Evolutionary conservation across 2,113 vertebrate species (phyloP).

Genomic region (Python bivittatus): DNA sequence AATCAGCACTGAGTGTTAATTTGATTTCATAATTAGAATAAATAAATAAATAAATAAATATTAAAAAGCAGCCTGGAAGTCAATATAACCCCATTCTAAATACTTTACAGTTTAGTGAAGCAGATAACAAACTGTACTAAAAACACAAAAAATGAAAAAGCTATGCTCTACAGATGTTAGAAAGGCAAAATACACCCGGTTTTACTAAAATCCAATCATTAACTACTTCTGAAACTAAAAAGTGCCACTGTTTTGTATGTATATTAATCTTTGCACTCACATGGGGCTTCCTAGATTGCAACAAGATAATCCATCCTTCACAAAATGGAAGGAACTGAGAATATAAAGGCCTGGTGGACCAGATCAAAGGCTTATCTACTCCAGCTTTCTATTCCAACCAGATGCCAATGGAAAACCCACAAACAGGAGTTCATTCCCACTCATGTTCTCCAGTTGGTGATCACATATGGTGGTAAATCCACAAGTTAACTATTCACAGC

Average conservation of each 20-base stretch:
- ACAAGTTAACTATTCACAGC: neutral
- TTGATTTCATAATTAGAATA: slow-evolving; percentile 14
- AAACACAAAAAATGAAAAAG: slow-evolving; percentile 33
- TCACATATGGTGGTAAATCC: neutral
- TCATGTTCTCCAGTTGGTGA: neutral
- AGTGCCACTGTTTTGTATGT: neutral
- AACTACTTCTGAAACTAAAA: neutral
- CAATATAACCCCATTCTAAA: slow-evolving; percentile 22
- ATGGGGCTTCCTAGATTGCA: neutral
- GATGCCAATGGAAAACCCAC: neutral
- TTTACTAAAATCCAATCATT: neutral
- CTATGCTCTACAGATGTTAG: neutral
- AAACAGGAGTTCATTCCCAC: neutral
- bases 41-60: slow-evolving; percentile 25
- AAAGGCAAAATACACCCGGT: neutral
- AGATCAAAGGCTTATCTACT: neutral
- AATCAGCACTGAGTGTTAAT: neutral
- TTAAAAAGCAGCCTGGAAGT: neutral
- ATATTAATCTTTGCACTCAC: neutral
- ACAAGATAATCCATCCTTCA: neutral
- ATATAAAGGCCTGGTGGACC: neutral
- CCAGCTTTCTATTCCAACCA: neutral
- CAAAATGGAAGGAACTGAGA: neutral
- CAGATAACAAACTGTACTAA: slow-evolving; percentile 1
- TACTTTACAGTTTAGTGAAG: slow-evolving; percentile 17